phyloP scores from a whole-genome alignment of 2,113 vertebrate species.

The Microtus richardsoni region DNA sequence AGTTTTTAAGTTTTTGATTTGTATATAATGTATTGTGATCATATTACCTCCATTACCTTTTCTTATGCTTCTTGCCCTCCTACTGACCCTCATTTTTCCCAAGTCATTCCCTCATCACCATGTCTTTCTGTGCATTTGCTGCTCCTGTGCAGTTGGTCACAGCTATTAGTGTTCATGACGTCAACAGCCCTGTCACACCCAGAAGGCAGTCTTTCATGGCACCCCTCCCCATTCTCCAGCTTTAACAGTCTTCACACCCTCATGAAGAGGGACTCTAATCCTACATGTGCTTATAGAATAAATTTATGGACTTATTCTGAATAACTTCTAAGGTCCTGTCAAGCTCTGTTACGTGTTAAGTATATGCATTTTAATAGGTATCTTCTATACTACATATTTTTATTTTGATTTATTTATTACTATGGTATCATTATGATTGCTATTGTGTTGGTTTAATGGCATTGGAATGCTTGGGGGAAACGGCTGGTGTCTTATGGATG shows the following conservation, averaged over 20 bases:
- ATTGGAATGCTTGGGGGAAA: neutral
- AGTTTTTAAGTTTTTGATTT: neutral
- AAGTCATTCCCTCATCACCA: neutral
- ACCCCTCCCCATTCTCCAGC: neutral
- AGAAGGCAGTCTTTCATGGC: neutral
- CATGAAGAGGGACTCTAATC: neutral
- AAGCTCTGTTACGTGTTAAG: neutral
- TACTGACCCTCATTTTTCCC: neutral
- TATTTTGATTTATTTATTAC: neutral
- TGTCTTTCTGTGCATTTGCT: neutral
- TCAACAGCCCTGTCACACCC: neutral
- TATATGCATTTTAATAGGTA: neutral
- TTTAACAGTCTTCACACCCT: neutral
- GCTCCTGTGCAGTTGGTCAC: neutral
- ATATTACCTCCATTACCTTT: neutral
- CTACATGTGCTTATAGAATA: neutral
- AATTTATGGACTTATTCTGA: neutral
- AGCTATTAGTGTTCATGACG: neutral
- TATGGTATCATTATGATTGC: neutral
- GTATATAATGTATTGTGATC: neutral
- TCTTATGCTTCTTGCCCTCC: neutral
- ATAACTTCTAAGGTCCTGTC: neutral
- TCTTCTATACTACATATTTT: neutral
- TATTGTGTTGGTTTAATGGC: neutral
- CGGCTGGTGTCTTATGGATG: neutral